A percentile compares a stretch with the other conserved stretches of the same genome.
phyloP scores from a whole-genome alignment of 2,113 vertebrate species.

The Protomyctophum bolini region DNA sequence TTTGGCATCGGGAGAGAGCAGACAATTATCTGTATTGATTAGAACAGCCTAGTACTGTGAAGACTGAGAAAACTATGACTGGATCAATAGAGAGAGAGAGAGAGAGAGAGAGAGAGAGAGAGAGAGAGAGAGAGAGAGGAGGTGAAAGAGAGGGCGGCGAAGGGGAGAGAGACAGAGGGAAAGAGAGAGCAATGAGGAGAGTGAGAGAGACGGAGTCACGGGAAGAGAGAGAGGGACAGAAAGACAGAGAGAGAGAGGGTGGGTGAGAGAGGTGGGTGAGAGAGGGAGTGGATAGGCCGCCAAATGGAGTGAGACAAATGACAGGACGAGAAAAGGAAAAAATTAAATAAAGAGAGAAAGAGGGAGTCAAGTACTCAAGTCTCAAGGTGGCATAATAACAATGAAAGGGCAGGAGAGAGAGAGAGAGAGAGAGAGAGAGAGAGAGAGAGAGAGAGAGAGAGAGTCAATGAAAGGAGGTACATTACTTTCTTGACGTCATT shows the following conservation, averaged over 20 bases:
- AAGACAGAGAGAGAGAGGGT: background rate
- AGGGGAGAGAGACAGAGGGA: conserved; percentile 23
- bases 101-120: conserved; percentile 36
- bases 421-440: conserved; percentile 11
- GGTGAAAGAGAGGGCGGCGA: conserved; percentile 22
- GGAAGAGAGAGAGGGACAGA: background rate
- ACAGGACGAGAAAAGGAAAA: conserved; percentile 53
- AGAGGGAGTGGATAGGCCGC: background rate
- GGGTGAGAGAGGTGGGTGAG: no score
- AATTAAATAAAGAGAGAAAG: conserved; percentile 60
- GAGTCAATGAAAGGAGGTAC: conserved; percentile 64
- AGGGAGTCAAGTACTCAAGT: conserved; percentile 44
- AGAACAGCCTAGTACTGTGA: conserved; percentile 82
- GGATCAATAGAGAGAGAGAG: conserved; percentile 80
- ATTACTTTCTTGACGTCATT: conserved; percentile 72
- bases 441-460: conserved; percentile 1
- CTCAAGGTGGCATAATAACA: conserved; percentile 32
- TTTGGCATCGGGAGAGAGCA: conserved; percentile 82
- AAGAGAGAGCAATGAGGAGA: conserved; percentile 19
- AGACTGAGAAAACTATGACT: conserved; percentile 86
- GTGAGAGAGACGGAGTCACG: conserved; percentile 14
- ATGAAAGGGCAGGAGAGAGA: conserved; percentile 17
- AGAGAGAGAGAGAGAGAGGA: conserved; percentile 26
- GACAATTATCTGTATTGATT: conserved; percentile 89
- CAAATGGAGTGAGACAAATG: conserved; percentile 67